Evolutionary conservation across 2,797 vertebrate genomes (phyloP).

Genomic region (Gastrophryne carolinensis): DNA sequence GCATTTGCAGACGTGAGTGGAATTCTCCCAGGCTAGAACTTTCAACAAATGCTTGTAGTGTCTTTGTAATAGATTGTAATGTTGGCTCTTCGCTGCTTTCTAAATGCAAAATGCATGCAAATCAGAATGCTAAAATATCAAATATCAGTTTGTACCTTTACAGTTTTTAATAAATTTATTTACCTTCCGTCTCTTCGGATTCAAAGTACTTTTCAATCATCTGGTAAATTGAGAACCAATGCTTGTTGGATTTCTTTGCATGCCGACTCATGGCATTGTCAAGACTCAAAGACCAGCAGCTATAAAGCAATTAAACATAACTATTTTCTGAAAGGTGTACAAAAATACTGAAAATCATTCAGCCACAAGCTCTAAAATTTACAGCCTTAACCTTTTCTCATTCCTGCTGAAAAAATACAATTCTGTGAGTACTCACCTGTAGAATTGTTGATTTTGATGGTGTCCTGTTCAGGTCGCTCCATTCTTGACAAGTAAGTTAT

Average conservation of each 20-base stretch:
- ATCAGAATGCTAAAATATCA: too few relatives aligned
- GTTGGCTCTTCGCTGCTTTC: constrained; percentile 63
- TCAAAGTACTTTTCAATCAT: constrained; percentile 84
- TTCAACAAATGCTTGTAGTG: constrained; percentile 89
- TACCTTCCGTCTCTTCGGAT: constrained; percentile 69
- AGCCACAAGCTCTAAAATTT: too few relatives aligned
- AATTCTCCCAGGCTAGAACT: constrained; percentile 89
- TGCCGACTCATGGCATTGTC: constrained; percentile 85
- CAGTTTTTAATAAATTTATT: background rate
- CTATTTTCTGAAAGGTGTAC: too few relatives aligned
- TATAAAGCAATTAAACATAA: constrained; percentile 61
- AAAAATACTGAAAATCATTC: too few relatives aligned
- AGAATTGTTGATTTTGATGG: too few relatives aligned
- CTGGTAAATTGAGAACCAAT: constrained; percentile 96
- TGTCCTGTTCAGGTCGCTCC: too few relatives aligned
- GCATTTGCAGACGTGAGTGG: constrained; percentile 76
- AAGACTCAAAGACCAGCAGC: constrained; percentile 93
- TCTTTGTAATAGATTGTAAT: constrained; percentile 75
- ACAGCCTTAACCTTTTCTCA: too few relatives aligned
- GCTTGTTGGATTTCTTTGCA: constrained; percentile 82
- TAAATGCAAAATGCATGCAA: background rate
- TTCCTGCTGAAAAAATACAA: too few relatives aligned
- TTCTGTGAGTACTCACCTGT: too few relatives aligned
- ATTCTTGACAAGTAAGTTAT: too few relatives aligned
- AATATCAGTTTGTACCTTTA: background rate